phyloP scores from a whole-genome alignment of 2,113 vertebrate genomes.

The Platichthys stellatus region DNA sequence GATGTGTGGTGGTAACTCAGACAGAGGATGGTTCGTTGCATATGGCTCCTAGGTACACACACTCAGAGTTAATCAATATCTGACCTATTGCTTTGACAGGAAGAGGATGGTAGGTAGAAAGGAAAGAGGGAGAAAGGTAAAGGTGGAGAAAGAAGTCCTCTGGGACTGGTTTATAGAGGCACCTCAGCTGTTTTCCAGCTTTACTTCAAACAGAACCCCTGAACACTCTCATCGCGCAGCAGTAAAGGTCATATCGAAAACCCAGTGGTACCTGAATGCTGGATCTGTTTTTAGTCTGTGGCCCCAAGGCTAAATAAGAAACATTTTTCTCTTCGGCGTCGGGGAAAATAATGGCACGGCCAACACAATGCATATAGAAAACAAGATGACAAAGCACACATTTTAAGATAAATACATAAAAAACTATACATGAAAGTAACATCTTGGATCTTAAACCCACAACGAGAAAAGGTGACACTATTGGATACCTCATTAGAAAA shows the following conservation, averaged over 20 bases:
- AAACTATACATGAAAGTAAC: slow-evolving; percentile 8
- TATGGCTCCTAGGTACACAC: slow-evolving; percentile 56
- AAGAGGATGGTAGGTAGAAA: slow-evolving; percentile 30
- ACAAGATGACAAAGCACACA: neutral
- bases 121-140: slow-evolving; percentile 40
- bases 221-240: slow-evolving; percentile 47
- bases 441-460: neutral
- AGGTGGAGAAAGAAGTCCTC: slow-evolving; percentile 42
- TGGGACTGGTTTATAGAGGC: slow-evolving; percentile 50
- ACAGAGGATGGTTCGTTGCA: slow-evolving; percentile 33
- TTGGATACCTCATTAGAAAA: neutral
- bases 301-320: slow-evolving; percentile 50
- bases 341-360: slow-evolving; percentile 22
- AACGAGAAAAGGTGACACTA: neutral
- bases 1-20: slow-evolving; percentile 29
- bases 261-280: slow-evolving; percentile 42
- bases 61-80: slow-evolving; percentile 67
- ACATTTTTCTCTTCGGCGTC: slow-evolving; percentile 40
- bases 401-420: neutral
- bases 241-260: slow-evolving; percentile 66
- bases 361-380: slow-evolving; percentile 20
- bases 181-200: slow-evolving; percentile 55
- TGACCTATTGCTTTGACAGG: slow-evolving; percentile 57
- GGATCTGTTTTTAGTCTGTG: slow-evolving; percentile 59
- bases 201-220: slow-evolving; percentile 60